These are phyloP conservation scores for Gastrophysa polygoni DNA, from an alignment of 2,888 invertebrate genomes.

Conservation along the genomic window DNA sequence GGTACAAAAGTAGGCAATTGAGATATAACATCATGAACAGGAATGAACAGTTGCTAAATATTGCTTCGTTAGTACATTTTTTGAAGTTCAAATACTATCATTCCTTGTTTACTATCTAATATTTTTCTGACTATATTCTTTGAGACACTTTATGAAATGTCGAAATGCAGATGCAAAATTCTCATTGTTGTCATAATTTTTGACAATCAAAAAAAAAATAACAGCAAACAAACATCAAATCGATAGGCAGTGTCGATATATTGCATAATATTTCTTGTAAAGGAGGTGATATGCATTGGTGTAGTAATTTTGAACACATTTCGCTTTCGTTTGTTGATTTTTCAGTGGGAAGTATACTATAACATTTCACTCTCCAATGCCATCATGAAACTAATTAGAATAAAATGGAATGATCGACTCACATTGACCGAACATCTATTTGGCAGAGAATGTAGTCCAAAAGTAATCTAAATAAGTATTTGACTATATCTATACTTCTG, in stretches of 20 bases:
- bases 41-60: too few relatives aligned
- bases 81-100: too few relatives aligned
- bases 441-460: background rate
- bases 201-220: background rate
- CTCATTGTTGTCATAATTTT: too few relatives aligned
- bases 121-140: too few relatives aligned
- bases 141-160: too few relatives aligned
- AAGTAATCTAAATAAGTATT: slow-evolving; percentile 5
- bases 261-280: slow-evolving; percentile 19
- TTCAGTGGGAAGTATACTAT: slow-evolving; percentile 13
- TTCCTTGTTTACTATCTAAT: too few relatives aligned
- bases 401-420: background rate
- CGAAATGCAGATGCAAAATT: too few relatives aligned
- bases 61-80: too few relatives aligned
- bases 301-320: slow-evolving; percentile 28
- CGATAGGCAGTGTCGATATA: slow-evolving; percentile 30
- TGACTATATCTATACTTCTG: slow-evolving; percentile 13
- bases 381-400: background rate
- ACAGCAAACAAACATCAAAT: background rate
- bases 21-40: too few relatives aligned
- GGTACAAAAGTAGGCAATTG: too few relatives aligned
- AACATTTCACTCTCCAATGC: slow-evolving; percentile 5
- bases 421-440: background rate
- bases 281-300: slow-evolving; percentile 28
- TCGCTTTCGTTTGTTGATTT: background rate